A percentile compares a stretch with the other conserved stretches of the same genome.
Conservation (phyloP, 2,888 invertebrate species). For the Noctua janthe region DNA sequence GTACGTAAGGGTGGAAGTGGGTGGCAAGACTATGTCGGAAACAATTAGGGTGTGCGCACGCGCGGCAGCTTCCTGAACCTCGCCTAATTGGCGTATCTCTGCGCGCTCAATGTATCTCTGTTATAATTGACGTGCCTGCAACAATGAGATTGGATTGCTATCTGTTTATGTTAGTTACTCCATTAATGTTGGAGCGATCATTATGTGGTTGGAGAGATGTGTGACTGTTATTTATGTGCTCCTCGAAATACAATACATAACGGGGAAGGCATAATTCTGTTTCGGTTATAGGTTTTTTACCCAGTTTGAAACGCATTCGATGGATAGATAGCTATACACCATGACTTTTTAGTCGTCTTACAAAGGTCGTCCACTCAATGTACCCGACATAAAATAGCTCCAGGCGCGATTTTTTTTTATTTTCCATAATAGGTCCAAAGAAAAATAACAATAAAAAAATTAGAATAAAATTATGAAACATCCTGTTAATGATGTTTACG, state of each 20-base stretch:
- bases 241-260: neutral
- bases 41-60: slow-evolving; percentile 88
- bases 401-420: too few relatives aligned
- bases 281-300: neutral
- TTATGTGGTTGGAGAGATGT: slow-evolving; percentile 38
- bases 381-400: too few relatives aligned
- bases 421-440: too few relatives aligned
- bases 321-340: neutral
- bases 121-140: slow-evolving; percentile 85
- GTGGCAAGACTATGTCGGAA: slow-evolving; percentile 80
- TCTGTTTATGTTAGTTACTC: slow-evolving; percentile 67
- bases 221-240: slow-evolving; percentile 2
- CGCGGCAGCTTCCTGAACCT: slow-evolving; percentile 84
- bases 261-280: neutral
- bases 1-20: slow-evolving; percentile 56
- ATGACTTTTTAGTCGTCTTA: too few relatives aligned
- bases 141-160: slow-evolving; percentile 78
- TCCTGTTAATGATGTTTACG: too few relatives aligned
- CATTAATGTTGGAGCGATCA: slow-evolving; percentile 47
- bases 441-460: too few relatives aligned
- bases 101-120: slow-evolving; percentile 81
- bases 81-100: slow-evolving; percentile 87
- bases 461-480: too few relatives aligned
- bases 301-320: neutral
- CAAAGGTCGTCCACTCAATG: too few relatives aligned